A percentile compares a stretch with the other conserved stretches of the same genome.
Evolutionary conservation across 2,113 vertebrate genomes (phyloP).

Genomic region (Erinaceus europaeus): DNA sequence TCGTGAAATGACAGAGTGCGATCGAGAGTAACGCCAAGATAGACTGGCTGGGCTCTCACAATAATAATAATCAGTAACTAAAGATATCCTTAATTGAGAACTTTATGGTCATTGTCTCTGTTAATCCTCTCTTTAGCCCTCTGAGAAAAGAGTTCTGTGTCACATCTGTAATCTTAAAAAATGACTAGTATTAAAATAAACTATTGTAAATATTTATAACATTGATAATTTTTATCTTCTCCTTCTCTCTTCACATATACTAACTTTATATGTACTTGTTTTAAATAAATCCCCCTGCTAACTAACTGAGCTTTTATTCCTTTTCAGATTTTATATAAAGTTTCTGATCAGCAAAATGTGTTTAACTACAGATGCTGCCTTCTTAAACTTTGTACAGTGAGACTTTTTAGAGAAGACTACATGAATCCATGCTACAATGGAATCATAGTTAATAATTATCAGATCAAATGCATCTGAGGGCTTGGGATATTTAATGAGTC

Average conservation of each 20-base stretch:
- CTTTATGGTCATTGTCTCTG: neutral
- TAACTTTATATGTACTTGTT: neutral
- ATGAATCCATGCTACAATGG: neutral
- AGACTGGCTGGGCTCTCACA: too few species aligned
- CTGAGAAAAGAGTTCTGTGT: neutral
- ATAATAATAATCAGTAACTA: neutral
- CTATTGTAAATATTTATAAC: neutral
- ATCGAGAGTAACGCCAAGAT: too few species aligned
- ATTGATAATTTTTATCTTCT: neutral
- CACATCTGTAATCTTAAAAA: neutral
- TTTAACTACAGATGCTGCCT: neutral
- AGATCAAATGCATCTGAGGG: neutral
- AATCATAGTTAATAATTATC: neutral
- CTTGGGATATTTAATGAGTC: neutral
- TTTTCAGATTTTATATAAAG: neutral
- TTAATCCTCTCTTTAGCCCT: neutral
- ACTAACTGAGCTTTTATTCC: neutral
- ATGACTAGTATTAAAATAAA: neutral
- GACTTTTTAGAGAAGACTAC: neutral
- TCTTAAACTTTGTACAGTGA: neutral
- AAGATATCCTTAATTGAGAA: neutral
- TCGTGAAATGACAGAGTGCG: too few species aligned
- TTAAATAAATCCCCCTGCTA: neutral
- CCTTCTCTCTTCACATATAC: neutral
- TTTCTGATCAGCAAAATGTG: neutral